Percentiles rank a stretch among this genome's conserved stretches.
Conservation (phyloP, 2,797 vertebrate species). For the Astyanax mexicanus region DNA sequence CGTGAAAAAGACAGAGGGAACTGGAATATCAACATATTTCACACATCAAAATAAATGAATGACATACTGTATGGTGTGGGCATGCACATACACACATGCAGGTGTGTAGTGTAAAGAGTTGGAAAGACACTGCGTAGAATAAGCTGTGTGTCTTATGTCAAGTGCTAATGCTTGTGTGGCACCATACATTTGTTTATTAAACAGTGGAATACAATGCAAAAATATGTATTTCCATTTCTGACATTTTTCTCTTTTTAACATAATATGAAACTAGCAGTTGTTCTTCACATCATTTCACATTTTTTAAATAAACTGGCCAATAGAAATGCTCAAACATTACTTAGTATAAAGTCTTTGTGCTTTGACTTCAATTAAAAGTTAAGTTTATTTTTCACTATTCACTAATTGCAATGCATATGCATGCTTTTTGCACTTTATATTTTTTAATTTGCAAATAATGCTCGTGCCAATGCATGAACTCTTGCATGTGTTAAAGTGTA, state of each 20-base stretch:
- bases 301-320: too few species aligned
- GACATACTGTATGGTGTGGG: not conserved
- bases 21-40: slow-evolving; percentile 62
- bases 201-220: too few species aligned
- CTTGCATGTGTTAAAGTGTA: slow-evolving; percentile 11
- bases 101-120: not conserved
- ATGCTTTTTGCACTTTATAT: not conserved
- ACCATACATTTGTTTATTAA: too few species aligned
- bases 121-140: not conserved
- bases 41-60: slow-evolving; percentile 32
- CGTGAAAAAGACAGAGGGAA: slow-evolving; percentile 31
- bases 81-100: slow-evolving; percentile 1
- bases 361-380: too few species aligned
- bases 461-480: slow-evolving; percentile 42
- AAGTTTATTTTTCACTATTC: too few species aligned
- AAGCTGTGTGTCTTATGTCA: not conserved
- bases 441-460: slow-evolving; percentile 20
- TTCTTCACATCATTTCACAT: too few species aligned
- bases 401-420: not conserved
- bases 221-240: too few species aligned
- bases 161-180: not conserved
- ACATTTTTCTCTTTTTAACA: too few species aligned
- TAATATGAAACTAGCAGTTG: too few species aligned
- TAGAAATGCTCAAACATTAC: too few species aligned
- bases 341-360: too few species aligned